A percentile compares a stretch with the other conserved stretches of the same genome.
These are phyloP conservation scores for Caradrina kadenii DNA, from an alignment of 2,888 invertebrate species.

Conservation along the genomic window DNA sequence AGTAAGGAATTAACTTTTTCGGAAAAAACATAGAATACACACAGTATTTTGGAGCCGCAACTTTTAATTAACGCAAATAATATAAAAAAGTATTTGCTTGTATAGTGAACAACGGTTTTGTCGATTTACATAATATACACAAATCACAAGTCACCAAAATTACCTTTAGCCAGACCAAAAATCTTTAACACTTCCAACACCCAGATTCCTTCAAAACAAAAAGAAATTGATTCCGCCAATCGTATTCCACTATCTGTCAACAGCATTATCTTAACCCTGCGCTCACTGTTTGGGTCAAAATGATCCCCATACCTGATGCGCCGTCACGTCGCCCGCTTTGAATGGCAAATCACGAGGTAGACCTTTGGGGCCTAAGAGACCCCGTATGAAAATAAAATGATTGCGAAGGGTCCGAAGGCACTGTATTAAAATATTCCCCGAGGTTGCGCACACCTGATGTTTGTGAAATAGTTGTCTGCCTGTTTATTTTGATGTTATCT, in stretches of 20 bases:
- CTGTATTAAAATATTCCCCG: conserved; percentile 88
- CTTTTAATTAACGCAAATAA: too few species aligned
- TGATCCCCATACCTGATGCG: conserved; percentile 83
- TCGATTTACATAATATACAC: neutral
- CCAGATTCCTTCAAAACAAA: conserved; percentile 40
- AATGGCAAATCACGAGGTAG: conserved; percentile 89
- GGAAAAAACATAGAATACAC: too few species aligned
- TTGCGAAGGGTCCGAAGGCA: conserved; percentile 84
- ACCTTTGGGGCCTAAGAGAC: conserved; percentile 87
- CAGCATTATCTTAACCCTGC: conserved; percentile 84
- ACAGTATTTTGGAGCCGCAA: too few species aligned
- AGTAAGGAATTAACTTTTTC: too few species aligned
- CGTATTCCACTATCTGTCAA: conserved; percentile 83
- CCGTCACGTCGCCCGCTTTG: conserved; percentile 84
- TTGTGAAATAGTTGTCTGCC: conserved; percentile 75
- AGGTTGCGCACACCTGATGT: conserved; percentile 86
- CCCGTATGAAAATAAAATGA: conserved; percentile 89
- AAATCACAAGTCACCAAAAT: neutral
- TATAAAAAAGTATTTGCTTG: too few species aligned
- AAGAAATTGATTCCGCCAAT: conserved; percentile 81
- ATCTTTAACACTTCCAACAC: conserved; percentile 15
- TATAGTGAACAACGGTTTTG: neutral
- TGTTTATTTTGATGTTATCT: conserved; percentile 81
- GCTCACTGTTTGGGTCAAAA: conserved; percentile 70
- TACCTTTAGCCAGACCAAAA: conserved; percentile 13